Evolutionary conservation across 2,888 invertebrate species (phyloP).

Genomic region (Tetranychus truncatus): DNA sequence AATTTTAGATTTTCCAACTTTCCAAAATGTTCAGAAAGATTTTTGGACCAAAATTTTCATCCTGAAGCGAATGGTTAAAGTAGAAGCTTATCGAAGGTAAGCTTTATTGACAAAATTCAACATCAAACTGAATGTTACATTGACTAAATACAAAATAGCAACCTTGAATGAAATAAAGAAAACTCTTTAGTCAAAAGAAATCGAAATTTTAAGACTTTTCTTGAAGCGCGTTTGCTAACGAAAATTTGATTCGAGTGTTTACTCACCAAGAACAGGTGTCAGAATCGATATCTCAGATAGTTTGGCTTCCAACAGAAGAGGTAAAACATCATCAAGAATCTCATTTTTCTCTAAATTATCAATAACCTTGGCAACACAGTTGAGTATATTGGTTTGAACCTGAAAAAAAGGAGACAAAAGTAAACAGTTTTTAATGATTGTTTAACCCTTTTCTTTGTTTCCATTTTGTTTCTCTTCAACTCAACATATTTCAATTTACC

Average conservation of each 20-base stretch:
- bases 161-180: no score
- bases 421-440: not conserved
- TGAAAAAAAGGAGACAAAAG: constrained; percentile 22
- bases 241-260: constrained; percentile 23
- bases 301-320: constrained; percentile 64
- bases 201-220: not conserved
- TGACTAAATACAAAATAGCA: no score
- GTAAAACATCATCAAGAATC: constrained; percentile 74
- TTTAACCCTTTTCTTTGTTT: no score
- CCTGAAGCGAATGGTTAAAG: no score
- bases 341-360: constrained; percentile 65
- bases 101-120: no score
- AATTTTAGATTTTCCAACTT: no score
- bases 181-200: no score
- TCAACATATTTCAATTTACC: constrained; percentile 33
- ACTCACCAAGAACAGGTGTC: constrained; percentile 80
- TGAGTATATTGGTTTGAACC: constrained; percentile 34
- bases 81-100: no score
- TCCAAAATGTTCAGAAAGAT: no score
- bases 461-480: not conserved
- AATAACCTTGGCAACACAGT: constrained; percentile 50
- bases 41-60: no score
- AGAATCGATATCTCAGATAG: constrained; percentile 73
- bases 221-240: not conserved
- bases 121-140: no score